Base-by-base conservation (phyloP, 2,888 invertebrate genomes). In the Phalera bucephala region DNA sequence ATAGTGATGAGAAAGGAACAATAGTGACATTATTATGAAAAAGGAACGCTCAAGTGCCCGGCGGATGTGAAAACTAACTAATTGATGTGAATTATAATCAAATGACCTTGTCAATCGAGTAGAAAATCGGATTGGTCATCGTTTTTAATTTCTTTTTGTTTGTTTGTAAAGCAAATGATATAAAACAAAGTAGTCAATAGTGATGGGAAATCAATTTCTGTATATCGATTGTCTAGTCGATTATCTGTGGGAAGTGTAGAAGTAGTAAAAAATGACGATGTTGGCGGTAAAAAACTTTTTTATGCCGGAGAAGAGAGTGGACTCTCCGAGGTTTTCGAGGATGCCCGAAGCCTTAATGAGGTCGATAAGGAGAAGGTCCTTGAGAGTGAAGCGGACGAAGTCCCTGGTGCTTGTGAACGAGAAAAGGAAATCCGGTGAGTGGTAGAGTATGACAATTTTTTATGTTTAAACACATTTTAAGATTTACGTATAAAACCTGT, bases 401-500 rank as follows among this genome's bases (percentile, higher is more conserved):
- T 94, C 94, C 41, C 84, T 94, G 61, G 94, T 94, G 15, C 91
- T 94, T 36, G 92, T 93, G 48, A 92, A 92, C 48, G 94, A 95
- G 78, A 95, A 95, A 78, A 82, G 95, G 71, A 95, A 95, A 87
- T 95, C 95, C 80, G 95, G 95, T 95, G 92, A 93, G 93, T 88
- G 86, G 85, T 89, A 88, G 73, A 36, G 85, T 88, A 86, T 78
- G 60, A 43, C 23, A 49, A 46, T 48, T 42, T 49, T 33, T 8
- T 29, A 27, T 17, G 5, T 17, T 22, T n/a, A n/a, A n/a, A n/a
- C n/a, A n/a, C n/a, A n/a, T n/a, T n/a, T n/a, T n/a, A n/a, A n/a
- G n/a, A n/a, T n/a, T n/a, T n/a, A n/a, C n/a, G n/a, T n/a, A n/a
- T n/a, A n/a, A n/a, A n/a, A n/a, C n/a, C n/a, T n/a, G n/a, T n/a